Base-by-base conservation (phyloP, 2,797 vertebrate genomes). In the Platyrinchus mystaceus region DNA sequence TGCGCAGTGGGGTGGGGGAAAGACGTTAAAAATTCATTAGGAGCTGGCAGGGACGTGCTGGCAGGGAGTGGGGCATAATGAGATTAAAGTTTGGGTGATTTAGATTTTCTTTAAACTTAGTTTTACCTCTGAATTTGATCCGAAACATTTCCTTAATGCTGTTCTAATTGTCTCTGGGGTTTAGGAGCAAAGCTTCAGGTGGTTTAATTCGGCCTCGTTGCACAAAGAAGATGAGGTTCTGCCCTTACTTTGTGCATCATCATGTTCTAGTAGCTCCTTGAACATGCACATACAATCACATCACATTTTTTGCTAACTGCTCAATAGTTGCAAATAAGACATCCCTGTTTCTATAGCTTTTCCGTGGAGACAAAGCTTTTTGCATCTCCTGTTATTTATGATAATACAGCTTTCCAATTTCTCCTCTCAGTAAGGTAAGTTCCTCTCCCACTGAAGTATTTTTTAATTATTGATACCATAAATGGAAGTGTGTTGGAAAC, bases 391-490 rank as follows among this genome's bases (percentile, higher is more conserved):
- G 68, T 93, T 93, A 75, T 95, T 96, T 93, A 93, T 12, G 3
- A 58, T 90, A 92, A 93, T 50, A 71, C 58, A 94, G 90, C 78
- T 87, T 93, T 89, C 75, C 89, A 90, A 60, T 90, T 95, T 90
- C 86, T 94, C 44, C 58, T 89, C 92, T 92, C 89, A 37, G 94
- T 74, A 87, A 97, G 95, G 91, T 95, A 92, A 90, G 80, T 84
- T 94, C 60, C 60, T 91, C 91, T 93, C 95, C 89, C 95, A 95
- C 75, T 64, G 94, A 87, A 94, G 89, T 87, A 70, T 74, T 91
- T 95, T 94, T 96, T 94, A 96, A 97, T 96, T 96, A 96, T 97
- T 97, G 93, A 95, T 96, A 83, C 95, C 91, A 77, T 96, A 96
- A 97, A 95, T 94, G 96, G 95, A 95, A 94, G 93, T 77, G 70